Base-by-base conservation (phyloP, 2,113 vertebrate species). In the Myocastor coypus region DNA sequence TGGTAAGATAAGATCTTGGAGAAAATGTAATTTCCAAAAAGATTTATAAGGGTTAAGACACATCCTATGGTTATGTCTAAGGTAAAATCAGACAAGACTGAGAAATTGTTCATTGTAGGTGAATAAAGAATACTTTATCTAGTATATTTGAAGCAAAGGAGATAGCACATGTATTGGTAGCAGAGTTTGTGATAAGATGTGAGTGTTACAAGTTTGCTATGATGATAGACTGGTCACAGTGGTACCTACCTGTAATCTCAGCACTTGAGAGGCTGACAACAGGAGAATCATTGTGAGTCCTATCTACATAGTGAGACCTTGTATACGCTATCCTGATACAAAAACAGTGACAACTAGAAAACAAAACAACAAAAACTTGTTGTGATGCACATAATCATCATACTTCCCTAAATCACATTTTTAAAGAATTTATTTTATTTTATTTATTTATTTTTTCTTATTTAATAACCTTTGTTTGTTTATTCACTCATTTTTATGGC, bases 91-190 rank as follows among this genome's bases (percentile, higher is more conserved):
- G 46, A 68, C 13, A 2, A 73, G 16, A 80, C 2, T 81, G 20
- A 12, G 0, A 9, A 91, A 85, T 80, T 10, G 75, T 1, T 19
- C 10, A 77, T 5, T 50, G 7, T 77, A 24, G 34, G 1, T 88
- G 20, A 63, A 10, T n/a, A 71, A 1, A 8, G 20, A 30, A 82
- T 14, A 57, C 0, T 0, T 17, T 9, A 5, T 2, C 16, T 81
- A 37, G 10, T 0, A 8, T 66, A 7, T 86, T 28, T 52, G n/a
- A 69, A 12, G 5, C 57, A 75, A 85, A 59, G 30, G 6, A n/a
- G 52, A 84, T 59, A 75, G 2, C 7, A 59, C 13, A 5, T 42
- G 24, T 78, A 8, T 1, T 57, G 0, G 37, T 55, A 17, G 26
- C 5, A 40, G 12, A 50, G 9, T 37, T 3, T 26, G 19, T 30